Base-by-base conservation (phyloP, 2,797 vertebrate species). In the Tauraco hartlaubi region DNA sequence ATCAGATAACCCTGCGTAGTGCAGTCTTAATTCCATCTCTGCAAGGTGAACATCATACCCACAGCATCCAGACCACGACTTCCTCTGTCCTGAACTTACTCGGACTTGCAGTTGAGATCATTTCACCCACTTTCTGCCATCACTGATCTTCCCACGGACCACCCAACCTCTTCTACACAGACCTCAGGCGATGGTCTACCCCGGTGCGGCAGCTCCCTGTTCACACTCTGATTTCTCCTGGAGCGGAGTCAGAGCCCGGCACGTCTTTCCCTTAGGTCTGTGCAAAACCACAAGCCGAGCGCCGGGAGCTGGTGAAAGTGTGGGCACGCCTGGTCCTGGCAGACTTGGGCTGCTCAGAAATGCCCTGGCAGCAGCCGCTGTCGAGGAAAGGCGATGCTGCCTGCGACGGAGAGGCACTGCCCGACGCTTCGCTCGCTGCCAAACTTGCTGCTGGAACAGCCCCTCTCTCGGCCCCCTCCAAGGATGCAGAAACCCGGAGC, bases 161-260 rank as follows among this genome's bases (percentile, higher is more conserved):
- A 31, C 12, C 10, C 85, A 29, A 22, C 37, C n/a, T 3, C 52
- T 15, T 6, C 52, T 11, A 13, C 64, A 35, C 20, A 6, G 12
- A 26, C 3, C 58, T 9, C 69, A 6, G 26, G 44, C 1, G 1
- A 21, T 1, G 33, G 15, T 2, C 63, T 23, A 5, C 13, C 31
- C 58, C 5, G 0, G 7, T 0, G 43, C 9, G 2, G 62, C 82
- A 58, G 61, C 69, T 39, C 66, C 6, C n/a, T 2, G 23, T 13
- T 56, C 44, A 22, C 72, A 14, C 5, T 21, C 62, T 0, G 9
- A 4, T n/a, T 23, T 26, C 31, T 33, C 46, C 54, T 0, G 5
- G n/a, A 56, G 83, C n/a, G 1, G 35, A 91, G 26, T 13, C 81
- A 52, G 17, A 82, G 78, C 78, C 54, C 1, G 2, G 28, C 66